Conservation (phyloP, 2,888 invertebrate genomes). For the Acleris holmiana region DNA sequence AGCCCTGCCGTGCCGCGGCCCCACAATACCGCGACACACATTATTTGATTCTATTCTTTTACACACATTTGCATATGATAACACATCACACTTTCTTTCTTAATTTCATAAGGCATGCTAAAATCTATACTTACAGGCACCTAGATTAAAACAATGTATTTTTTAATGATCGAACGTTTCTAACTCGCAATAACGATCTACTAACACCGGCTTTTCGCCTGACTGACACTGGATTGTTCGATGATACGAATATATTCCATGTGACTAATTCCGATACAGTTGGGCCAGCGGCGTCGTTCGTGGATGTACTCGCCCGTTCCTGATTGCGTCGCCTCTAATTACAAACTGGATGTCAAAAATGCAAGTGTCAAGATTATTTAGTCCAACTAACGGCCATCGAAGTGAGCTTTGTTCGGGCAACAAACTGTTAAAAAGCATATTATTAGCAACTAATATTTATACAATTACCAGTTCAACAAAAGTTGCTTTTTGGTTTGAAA, state of each 20-base stretch:
- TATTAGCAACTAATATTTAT: conserved; percentile 53
- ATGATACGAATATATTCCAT: conserved; percentile 35
- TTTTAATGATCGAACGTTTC: not conserved
- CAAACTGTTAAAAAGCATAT: conserved; percentile 74
- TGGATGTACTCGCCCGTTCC: conserved; percentile 48
- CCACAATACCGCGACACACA: conserved; percentile 38
- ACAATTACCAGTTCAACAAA: conserved; percentile 44
- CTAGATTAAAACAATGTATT: no score
- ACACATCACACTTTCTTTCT: conserved; percentile 1
- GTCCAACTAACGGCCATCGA: conserved; percentile 56
- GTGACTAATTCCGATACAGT: conserved; percentile 36
- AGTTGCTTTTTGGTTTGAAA: conserved; percentile 37
- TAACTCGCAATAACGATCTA: conserved; percentile 28
- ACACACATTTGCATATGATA: conserved; percentile 28
- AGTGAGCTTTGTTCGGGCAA: conserved; percentile 57
- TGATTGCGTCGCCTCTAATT: conserved; percentile 57
- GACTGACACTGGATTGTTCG: conserved; percentile 33
- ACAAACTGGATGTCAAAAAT: conserved; percentile 50
- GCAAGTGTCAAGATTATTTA: conserved; percentile 72
- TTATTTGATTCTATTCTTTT: conserved; percentile 38
- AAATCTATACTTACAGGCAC: no score
- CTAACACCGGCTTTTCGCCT: conserved; percentile 37
- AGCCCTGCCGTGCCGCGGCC: conserved; percentile 42
- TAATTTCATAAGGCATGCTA: no score
- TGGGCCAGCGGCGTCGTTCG: conserved; percentile 45